These are phyloP conservation scores for Acanthopagrus latus DNA, from an alignment of 2,797 vertebrate species.

Conservation along the genomic window DNA sequence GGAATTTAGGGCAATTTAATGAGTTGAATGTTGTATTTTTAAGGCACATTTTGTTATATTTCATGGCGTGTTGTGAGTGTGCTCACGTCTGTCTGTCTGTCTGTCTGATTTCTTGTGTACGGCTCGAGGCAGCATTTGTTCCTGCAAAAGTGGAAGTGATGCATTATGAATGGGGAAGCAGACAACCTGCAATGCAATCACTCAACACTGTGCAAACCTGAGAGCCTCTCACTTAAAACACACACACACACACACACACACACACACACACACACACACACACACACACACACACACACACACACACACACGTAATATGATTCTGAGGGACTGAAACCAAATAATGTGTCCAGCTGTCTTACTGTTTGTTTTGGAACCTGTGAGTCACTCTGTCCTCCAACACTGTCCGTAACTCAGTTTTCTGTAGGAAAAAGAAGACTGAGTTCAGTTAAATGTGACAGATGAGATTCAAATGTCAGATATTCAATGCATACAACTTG, in stretches of 20 bases:
- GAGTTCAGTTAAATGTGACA: neutral
- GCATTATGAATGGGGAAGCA: conserved; percentile 78
- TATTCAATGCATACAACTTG: neutral
- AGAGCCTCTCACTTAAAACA: conserved; percentile 53
- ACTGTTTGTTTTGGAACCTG: conserved; percentile 82
- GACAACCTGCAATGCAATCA: conserved; percentile 48
- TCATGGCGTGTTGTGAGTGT: conserved; percentile 18
- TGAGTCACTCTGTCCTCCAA: conserved; percentile 78
- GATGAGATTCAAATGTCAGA: neutral
- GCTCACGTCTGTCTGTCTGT: conserved; percentile 41
- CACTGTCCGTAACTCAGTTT: conserved; percentile 62
- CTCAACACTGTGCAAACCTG: conserved; percentile 58
- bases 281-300: conserved; percentile 3
- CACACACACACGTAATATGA: conserved; percentile 41
- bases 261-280: conserved; percentile 3
- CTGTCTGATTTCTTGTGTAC: conserved; percentile 40
- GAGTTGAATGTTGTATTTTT: too few relatives aligned
- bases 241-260: neutral
- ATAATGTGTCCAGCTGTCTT: conserved; percentile 41
- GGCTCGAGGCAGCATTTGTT: conserved; percentile 52
- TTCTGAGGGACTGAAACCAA: conserved; percentile 25
- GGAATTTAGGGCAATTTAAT: neutral
- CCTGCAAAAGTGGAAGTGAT: conserved; percentile 70
- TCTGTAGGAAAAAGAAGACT: conserved; percentile 68
- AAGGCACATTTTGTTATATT: too few relatives aligned